Base-by-base conservation (phyloP, 2,888 invertebrate genomes). In the Psylliodes chrysocephalus region DNA sequence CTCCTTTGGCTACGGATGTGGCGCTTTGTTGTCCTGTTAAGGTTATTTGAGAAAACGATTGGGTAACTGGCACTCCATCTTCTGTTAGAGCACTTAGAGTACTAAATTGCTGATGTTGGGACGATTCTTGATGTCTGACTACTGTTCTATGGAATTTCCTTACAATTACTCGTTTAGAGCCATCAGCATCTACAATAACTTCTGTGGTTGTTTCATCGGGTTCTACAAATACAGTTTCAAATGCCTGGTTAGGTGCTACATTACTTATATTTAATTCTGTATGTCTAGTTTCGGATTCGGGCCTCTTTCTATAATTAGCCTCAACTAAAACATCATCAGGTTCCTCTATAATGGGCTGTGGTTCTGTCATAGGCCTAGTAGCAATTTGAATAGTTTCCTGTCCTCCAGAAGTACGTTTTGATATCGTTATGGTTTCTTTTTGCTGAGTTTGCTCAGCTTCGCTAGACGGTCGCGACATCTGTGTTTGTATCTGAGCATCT, bases 131-230 rank as follows among this genome's bases (percentile, higher is more conserved):
- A 47, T 88, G 86, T 25, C 88, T 86, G 0, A 90, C 87, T 15
- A 89, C 82, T 0, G 90, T 91, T 73, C 88, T 87, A 56, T 90
- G 87, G 3, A 91, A 78, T 81, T 91, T 93, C 69, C 87, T 89
- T 0, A 93, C 89, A 60, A 93, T 90, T 52, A 93, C 92, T 70
- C 91, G 86, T 76, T 90, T 92, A 0, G 91, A 91, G 2, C 93
- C 93, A 78, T 93, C 93, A 14, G 92, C 88, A 74, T 92, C 92
- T 0, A 89, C 87, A n/a, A 91, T 87, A 1, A 93, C 90, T 82
- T 92, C 91, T 0, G 93, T 93, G 0, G 91, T 92, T 1, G 92
- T 91, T 78, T 92, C 91, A 78, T 92, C 92, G 0, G 93, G 93
- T 79, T 93, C 92, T 0, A 91, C 88, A 78, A 93, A 88, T 2